phyloP scores from a whole-genome alignment of 2,888 invertebrate species.

The Tachina lurida region DNA sequence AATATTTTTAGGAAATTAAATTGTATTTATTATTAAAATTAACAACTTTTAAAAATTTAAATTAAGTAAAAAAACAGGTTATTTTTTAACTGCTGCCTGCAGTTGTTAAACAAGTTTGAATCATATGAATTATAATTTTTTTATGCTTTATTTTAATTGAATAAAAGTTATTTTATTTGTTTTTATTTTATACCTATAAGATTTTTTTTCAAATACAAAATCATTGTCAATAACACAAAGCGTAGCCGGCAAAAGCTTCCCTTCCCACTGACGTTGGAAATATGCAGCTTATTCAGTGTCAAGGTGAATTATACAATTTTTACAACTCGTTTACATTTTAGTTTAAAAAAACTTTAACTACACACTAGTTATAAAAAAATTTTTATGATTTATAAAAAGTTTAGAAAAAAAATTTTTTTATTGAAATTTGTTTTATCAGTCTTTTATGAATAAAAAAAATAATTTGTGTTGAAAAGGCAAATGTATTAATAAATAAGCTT shows the following conservation, averaged over 20 bases:
- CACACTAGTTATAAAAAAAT: no score
- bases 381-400: no score
- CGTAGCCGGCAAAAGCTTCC: neutral
- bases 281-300: constrained; percentile 8
- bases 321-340: neutral
- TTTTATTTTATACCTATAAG: neutral
- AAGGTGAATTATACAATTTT: neutral
- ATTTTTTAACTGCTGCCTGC: neutral
- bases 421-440: no score
- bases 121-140: neutral
- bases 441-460: no score
- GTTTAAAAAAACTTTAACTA: neutral
- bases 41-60: constrained; percentile 1
- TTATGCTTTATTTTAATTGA: no score
- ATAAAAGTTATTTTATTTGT: neutral
- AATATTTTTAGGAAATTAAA: neutral
- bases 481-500: no score
- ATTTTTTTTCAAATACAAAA: constrained; percentile 9
- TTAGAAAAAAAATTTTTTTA: no score
- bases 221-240: constrained; percentile 26
- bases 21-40: constrained; percentile 7
- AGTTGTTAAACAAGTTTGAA: neutral
- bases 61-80: neutral
- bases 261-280: neutral
- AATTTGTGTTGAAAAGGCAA: no score